Evolutionary conservation across 2,113 vertebrate species (phyloP), one percentile per base, ranked within the genome.

Genomic region (Etia nguti): DNA sequence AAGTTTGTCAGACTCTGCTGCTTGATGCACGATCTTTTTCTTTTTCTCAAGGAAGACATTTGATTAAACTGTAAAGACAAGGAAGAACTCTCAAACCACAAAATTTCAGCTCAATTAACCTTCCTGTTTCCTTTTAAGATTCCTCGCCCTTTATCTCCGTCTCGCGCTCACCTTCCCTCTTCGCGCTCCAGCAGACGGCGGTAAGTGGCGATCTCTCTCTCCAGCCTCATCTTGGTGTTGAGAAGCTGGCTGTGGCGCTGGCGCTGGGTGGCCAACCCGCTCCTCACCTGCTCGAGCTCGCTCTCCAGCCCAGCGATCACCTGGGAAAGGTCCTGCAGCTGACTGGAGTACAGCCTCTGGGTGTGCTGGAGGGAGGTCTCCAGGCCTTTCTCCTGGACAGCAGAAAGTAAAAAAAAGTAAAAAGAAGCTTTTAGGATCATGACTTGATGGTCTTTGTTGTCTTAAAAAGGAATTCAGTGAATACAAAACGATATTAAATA

Each of bases 181-280:
- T 99, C 99, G 9, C 96, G 95, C 60, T 99, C 98, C 46, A 99
- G 94, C 48, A 99, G 96, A 26, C 92, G 97, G 54, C 99, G 96
- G 10, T 99, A 99, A 0, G 97, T 98, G 3, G 97, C 87, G n/a
- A 99, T 99, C 94, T 99, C 99, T 59, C 96, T 96, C 92, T 99
- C 98, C 91, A 99, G 96, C 84, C 96, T 97, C 98, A 99, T 98
- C 92, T 98, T 98, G 0, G 98, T 98, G 96, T 99, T 98, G 90
- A 99, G 97, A 59, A 99, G 97, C 90, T 96, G 94, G 87, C 96
- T 94, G 2, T 99, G 98, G 83, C 98, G 97, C 68, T 97, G 96
- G 3, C 97, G 97, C 93, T 99, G 99, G 16, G 95, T 96, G 73
- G 97, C 96, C 15, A 99, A 96, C 3, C 97, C 97, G 0, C 83